Base-by-base conservation (phyloP, 2,797 vertebrate species). In the Acanthornis magna region DNA sequence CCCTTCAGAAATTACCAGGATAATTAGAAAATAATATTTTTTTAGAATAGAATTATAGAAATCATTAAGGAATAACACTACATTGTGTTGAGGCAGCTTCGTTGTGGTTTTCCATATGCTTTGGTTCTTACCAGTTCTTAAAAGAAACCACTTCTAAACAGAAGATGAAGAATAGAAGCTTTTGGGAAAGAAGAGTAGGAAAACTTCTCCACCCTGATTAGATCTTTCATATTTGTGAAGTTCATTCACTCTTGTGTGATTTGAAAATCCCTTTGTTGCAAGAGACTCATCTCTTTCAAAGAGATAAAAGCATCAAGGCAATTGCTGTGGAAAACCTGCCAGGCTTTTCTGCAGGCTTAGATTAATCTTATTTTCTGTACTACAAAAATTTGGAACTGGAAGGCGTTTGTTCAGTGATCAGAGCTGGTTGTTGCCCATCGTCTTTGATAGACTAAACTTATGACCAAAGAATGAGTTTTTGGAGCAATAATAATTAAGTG, bases 291-390 rank as follows among this genome's bases (percentile, higher is more conserved):
- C 88, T 91, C 10, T 93, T 88, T 91, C 89, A 93, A 63, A 91
- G 88, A 94, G 77, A 96, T 79, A 87, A 97, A 95, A 94, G 75
- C 81, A 25, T 43, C 27, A 0, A 91, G 85, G 78, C 94, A 77
- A 9, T 74, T 50, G 67, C 89, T 89, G 58, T 62, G 87, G 75
- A 93, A 91, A 88, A 87, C 47, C 65, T 94, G 89, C 92, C 93
- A 92, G 84, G 78, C 75, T 92, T 80, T 93, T 71, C 84, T 92
- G 9, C 32, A 55, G 85, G 72, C 95, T 94, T 92, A 75, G 93
- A 94, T 92, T 77, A 91, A 95, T 94, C 89, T 93, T 54, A 34
- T 91, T 91, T 91, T 87, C 89, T 70, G 27, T 74, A 10, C 38
- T 55, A 10, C 58, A 63, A 3, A 89, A 80, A n/a, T 77, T 26